phyloP scores from a whole-genome alignment of 2,888 invertebrate species.

The Drosophila heteroneura region DNA sequence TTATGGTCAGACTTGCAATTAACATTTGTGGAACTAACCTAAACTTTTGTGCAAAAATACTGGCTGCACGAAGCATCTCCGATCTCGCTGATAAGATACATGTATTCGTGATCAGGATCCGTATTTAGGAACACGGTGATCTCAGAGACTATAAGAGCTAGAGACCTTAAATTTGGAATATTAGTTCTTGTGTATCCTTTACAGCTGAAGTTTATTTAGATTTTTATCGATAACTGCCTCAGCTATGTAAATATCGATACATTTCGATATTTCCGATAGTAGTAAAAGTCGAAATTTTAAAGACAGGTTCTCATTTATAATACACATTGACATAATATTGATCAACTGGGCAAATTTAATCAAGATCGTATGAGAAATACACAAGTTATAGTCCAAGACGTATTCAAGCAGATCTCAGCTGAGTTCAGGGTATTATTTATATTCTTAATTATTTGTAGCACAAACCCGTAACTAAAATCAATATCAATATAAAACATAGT shows the following conservation, averaged over 20 bases:
- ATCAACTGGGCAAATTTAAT: background rate
- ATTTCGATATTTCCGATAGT: background rate
- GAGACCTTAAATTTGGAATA: background rate
- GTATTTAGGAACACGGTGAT: background rate
- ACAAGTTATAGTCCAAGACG: background rate
- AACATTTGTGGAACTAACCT: background rate
- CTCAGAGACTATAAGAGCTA: background rate
- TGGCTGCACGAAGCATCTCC: no score
- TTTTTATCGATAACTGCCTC: background rate
- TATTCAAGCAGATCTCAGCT: background rate
- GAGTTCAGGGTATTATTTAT: background rate
- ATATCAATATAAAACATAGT: background rate
- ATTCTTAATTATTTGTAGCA: background rate
- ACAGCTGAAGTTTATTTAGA: background rate
- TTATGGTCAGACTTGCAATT: background rate
- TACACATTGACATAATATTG: background rate
- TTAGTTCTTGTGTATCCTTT: no score
- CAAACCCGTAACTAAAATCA: background rate
- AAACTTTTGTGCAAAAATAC: no score
- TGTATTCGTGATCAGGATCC: background rate
- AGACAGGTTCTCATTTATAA: background rate
- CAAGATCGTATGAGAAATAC: background rate
- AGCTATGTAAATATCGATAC: background rate
- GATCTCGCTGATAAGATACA: no score
- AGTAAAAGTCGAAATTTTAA: background rate